Percentiles rank a stretch among this genome's conserved stretches.
These are phyloP conservation scores for Heliconius charithonia DNA, from an alignment of 2,888 invertebrate genomes.

Conservation along the genomic window DNA sequence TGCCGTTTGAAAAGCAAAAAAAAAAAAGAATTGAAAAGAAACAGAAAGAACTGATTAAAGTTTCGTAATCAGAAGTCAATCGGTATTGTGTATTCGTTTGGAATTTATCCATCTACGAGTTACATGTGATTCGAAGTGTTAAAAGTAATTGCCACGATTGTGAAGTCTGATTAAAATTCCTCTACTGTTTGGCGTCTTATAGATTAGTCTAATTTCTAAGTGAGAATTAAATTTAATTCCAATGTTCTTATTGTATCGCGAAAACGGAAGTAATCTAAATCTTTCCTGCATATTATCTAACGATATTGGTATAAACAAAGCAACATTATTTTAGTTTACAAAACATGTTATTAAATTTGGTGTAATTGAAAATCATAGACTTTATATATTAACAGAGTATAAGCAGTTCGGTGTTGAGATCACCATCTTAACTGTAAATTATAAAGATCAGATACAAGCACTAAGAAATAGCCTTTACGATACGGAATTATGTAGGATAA, in stretches of 20 bases:
- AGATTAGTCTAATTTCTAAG: slow-evolving; percentile 32
- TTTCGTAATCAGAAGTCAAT: slow-evolving; percentile 39
- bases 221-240: slow-evolving; percentile 28
- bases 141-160: slow-evolving; percentile 37
- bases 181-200: slow-evolving; percentile 26
- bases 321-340: slow-evolving; percentile 1
- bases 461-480: slow-evolving; percentile 19
- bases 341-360: not conserved
- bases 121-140: slow-evolving; percentile 42
- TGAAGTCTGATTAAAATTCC: slow-evolving; percentile 45
- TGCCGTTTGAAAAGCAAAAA: slow-evolving; percentile 37
- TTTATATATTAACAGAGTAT: slow-evolving; percentile 31
- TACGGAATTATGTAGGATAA: slow-evolving; percentile 4
- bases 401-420: slow-evolving; percentile 30
- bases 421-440: slow-evolving; percentile 40
- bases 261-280: slow-evolving; percentile 23
- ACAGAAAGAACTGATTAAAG: slow-evolving; percentile 35
- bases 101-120: slow-evolving; percentile 31
- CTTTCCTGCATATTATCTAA: not conserved
- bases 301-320: not conserved
- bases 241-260: not conserved
- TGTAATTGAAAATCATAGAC: slow-evolving; percentile 33
- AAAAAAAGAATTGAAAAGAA: slow-evolving; percentile 2
- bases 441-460: slow-evolving; percentile 3
- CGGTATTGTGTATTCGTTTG: slow-evolving; percentile 24